A percentile compares a stretch with the other conserved stretches of the same genome.
phyloP scores from a whole-genome alignment of 37 sponge, comb jelly and placozoan genomes.

The Diacarnus erythraeanus region DNA sequence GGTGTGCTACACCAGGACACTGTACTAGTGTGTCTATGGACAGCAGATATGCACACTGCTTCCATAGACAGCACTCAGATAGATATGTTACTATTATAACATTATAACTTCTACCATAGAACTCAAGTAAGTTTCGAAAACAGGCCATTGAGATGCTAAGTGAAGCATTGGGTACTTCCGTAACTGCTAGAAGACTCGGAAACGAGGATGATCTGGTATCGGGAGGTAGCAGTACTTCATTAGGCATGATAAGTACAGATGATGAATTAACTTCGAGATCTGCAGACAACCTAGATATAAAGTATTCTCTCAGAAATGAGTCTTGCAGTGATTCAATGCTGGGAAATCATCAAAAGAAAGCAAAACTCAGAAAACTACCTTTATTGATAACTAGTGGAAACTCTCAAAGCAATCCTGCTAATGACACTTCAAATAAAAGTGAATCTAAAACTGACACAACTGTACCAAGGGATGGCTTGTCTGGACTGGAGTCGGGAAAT shows the following conservation, averaged over 20 bases:
- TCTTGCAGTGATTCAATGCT: neutral
- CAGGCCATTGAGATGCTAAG: conserved; percentile 14
- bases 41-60: too few relatives aligned
- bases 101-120: neutral
- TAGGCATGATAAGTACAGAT: neutral
- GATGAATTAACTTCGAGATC: neutral
- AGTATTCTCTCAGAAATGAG: neutral
- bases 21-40: too few relatives aligned
- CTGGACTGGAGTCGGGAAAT: neutral
- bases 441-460: neutral
- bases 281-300: neutral
- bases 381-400: neutral
- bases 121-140: conserved; percentile 12
- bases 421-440: neutral
- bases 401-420: neutral
- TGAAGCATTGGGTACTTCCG: conserved; percentile 7
- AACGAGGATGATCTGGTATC: neutral
- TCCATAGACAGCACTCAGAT: too few relatives aligned
- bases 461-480: neutral
- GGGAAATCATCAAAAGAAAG: neutral
- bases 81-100: too few relatives aligned
- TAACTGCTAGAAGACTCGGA: neutral
- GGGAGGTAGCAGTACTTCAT: conserved; percentile 10
- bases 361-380: neutral
- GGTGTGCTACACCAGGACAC: too few relatives aligned